Evolutionary conservation across 2,888 invertebrate species (phyloP).

Genomic region (Agonopterix subpropinquella): DNA sequence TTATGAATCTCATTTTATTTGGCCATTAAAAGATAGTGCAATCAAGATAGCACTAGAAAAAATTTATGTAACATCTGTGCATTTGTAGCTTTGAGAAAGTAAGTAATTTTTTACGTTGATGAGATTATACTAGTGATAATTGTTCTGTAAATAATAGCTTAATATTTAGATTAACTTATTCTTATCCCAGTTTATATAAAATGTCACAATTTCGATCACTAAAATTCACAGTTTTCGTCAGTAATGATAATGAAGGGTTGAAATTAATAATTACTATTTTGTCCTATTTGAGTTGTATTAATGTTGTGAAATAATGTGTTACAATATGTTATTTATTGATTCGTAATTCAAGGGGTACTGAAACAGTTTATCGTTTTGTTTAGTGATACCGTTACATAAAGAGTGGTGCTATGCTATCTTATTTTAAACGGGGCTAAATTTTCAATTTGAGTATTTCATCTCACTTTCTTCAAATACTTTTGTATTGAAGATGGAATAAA

Average conservation of each 20-base stretch:
- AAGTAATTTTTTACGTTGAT: constrained; percentile 51
- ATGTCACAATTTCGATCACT: constrained; percentile 25
- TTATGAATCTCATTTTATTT: no score
- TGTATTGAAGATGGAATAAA: constrained; percentile 1
- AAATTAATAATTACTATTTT: no score
- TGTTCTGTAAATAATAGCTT: constrained; percentile 63
- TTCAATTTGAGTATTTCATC: constrained; percentile 2
- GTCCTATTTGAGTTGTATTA: no score
- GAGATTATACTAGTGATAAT: constrained; percentile 67
- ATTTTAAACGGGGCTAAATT: neutral
- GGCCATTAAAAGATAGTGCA: no score
- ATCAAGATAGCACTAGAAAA: no score
- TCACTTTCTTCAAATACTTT: neutral
- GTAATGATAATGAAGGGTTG: neutral
- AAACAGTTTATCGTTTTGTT: constrained; percentile 10
- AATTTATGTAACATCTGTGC: constrained; percentile 3
- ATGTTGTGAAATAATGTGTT: neutral
- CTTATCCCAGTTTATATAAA: constrained; percentile 43
- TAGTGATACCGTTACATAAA: constrained; percentile 15
- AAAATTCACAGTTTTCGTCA: neutral
- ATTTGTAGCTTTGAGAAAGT: constrained; percentile 53
- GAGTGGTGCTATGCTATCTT: constrained; percentile 17
- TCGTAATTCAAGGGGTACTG: neutral
- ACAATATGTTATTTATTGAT: neutral
- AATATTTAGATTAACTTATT: constrained; percentile 47